Base-by-base conservation (phyloP, 1,140 invertebrate genomes). In the Leptinotarsa undecemlineata region DNA sequence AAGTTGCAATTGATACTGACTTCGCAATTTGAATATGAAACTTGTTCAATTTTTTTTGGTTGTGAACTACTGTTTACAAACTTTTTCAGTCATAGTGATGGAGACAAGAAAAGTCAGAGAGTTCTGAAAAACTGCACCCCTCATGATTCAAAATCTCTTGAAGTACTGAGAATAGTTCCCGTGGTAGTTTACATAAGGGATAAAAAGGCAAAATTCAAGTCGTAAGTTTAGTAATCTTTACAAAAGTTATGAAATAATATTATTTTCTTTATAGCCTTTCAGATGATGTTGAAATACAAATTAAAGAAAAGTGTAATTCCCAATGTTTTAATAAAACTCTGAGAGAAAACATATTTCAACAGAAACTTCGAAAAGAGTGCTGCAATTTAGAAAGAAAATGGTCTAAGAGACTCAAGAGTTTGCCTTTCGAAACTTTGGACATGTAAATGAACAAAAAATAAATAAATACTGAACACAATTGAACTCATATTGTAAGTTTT, bases 101-200 rank as follows among this genome's bases (percentile, higher is more conserved):
- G 51, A 57, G 51, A 57, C 51, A 57, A 57, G 51, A 57, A 57
- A 57, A 15, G 6, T 14, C 51, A 57, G 14, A 19, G n/a, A 57
- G 13, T 64, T 19, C 14, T 48, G 8, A 48, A 69, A 13, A 48
- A 20, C 11, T 13, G 15, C 21, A n/a, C 66, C 48, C n/a, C 48
- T 48, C n/a, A 69, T 19, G 20, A 69, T 48, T 51, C 68, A 3
- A 11, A 48, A 19, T 48, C 68, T 69, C n/a, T 69, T 20, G 68
- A 69, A 47, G 21, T 51, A 48, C 11, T 69, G 14, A 69, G n/a
- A 69, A 69, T 69, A 17, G 68, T 69, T 48, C 68, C 68, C n/a
- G 68, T 69, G 20, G 68, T 69, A 42, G 68, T 69, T 57, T 69
- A 69, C 33, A 42, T 69, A 8, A 69, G 48, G 48, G 42, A 69